Base-by-base conservation (phyloP, 2,888 invertebrate species). In the Spisula subtruncata region DNA sequence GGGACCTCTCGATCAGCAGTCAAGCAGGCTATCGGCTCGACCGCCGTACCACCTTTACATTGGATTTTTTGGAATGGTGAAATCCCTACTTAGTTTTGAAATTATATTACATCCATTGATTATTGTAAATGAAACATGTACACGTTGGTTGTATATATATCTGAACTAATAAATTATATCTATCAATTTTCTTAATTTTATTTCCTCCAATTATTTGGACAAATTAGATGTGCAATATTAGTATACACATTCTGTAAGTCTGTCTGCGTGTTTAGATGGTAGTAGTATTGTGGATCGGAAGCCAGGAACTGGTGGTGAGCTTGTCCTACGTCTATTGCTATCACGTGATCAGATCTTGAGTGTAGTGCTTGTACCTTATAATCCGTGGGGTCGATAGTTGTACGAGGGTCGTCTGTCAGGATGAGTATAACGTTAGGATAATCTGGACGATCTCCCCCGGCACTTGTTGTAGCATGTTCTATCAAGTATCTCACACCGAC, bases 371-470 rank as follows among this genome's bases (percentile, higher is more conserved):
- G 75, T 75, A 25, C 32, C 1, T 32, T 4, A 8, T 20, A 18
- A 8, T 20, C 41, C 8, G 41, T 5, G 41, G 41, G 41, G 41
- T 41, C 41, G 8, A 41, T 41, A 5, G 41, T 41, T 5, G 41
- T 41, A 5, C 41, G 2, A 41, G 41, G 41, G 41, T 41, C 83
- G 14, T 83, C 56, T 29, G 83, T 56, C 32, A 83, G n/a, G 16
- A 83, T 83, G 2, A 83, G 56, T 2, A 56, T n/a, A 20, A 83
- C 32, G 32, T 83, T 83, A 1, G 54, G 54, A 12, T 54, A 54
- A 51, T 83, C 2, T n/a, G 83, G 83, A 14, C 83, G 48, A 60
- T 83, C 83, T 32, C 83, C 83, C 0, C 56, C 83, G 14, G 83
- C 29, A 0, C 35, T 14, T 2, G 83, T 54, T 51, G n/a, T 10